Evolutionary conservation across 2,113 vertebrate species (phyloP), one percentile per base, ranked within the genome.

Genomic region (Urocynchramus pylzowi): DNA sequence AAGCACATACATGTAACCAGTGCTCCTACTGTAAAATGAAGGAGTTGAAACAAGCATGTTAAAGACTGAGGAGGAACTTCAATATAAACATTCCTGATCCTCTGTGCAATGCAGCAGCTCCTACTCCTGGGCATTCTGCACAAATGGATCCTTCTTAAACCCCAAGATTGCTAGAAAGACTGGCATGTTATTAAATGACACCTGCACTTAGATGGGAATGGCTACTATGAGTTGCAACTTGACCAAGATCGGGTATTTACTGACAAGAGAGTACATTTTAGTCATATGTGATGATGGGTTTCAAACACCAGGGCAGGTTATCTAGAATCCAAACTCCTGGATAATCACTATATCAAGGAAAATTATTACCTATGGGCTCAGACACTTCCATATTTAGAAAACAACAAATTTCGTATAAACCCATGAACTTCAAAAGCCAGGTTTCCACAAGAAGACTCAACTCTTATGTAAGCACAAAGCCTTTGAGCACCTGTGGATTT

Each of bases 401-500:
- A 21, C 1, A 2, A n/a, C 1, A 18, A 74, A 60, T 35, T 3
- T 24, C 12, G 15, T 19, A 35, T 7, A 28, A 54, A 60, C 0
- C 6, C 20, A 20, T 16, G 4, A 68, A 41, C 5, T 16, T 30
- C 35, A 33, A 39, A 50, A 61, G 12, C 27, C 15, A 17, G 6
- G 16, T 57, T 75, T 44, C 30, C 8, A 52, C 24, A 59, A 74
- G 23, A 8, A 68, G 16, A 41, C 3, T 39, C 13, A 39, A 17
- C 5, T 49, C 3, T 3, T 6, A 4, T 0, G 2, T 30, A 41
- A 90, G 44, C 2, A 20, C 13, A 30, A 50, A 33, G 0, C 14
- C 7, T 39, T 74, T 35, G 33, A 33, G 49, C 3, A 2, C 31
- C 41, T 22, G 1, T 1, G 5, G 19, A 17, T 74, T 80, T 57